Conservation (phyloP, 2,113 vertebrate species). For the Odocoileus hemionus region DNA sequence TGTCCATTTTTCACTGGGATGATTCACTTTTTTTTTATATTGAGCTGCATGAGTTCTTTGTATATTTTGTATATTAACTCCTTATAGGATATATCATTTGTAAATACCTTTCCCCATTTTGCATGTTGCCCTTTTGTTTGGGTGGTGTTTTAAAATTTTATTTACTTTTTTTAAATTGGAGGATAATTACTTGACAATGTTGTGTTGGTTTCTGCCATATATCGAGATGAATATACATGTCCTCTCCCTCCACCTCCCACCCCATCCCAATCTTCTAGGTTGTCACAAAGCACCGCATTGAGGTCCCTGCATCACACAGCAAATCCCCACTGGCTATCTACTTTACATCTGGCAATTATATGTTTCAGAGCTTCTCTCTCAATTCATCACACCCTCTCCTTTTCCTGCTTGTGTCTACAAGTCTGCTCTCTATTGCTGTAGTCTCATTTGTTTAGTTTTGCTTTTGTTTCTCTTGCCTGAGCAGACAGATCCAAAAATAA, state of each 20-base stretch:
- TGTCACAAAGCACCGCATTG: not conserved
- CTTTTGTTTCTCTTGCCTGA: not conserved
- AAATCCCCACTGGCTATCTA: not conserved
- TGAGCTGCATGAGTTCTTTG: not conserved
- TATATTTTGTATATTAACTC: not conserved
- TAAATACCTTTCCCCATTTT: not conserved
- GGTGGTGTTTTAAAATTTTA: not conserved
- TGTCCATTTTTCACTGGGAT: not conserved
- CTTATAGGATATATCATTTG: not conserved
- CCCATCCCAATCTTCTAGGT: not conserved
- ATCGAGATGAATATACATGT: not conserved
- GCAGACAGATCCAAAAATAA: not conserved
- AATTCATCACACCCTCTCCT: not conserved
- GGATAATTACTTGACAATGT: not conserved
- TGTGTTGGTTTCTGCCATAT: not conserved
- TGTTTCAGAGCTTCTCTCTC: not conserved
- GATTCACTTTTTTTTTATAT: not conserved
- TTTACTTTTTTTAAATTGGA: not conserved
- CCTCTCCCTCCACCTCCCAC: not conserved
- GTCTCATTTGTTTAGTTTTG: not conserved
- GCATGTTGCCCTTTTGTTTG: not conserved
- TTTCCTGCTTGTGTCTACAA: not conserved
- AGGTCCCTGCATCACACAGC: not conserved
- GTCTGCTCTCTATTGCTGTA: not conserved
- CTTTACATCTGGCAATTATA: not conserved